These are phyloP conservation scores for Diogma glabrata DNA, from an alignment of 2,888 invertebrate genomes.

Conservation along the genomic window DNA sequence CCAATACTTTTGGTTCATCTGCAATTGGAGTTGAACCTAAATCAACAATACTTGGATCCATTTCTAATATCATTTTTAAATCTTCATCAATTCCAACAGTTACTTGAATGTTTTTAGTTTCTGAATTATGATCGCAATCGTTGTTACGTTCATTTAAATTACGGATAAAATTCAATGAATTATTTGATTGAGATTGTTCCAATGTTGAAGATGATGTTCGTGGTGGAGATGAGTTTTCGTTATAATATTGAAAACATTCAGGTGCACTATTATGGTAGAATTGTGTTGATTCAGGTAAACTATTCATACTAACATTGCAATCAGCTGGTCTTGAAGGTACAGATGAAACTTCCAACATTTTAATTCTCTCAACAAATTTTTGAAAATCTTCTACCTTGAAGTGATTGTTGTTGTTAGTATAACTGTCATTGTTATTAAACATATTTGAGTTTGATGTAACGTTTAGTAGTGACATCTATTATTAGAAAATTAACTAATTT, in stretches of 20 bases:
- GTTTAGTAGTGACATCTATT: too few species aligned
- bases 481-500: too few species aligned
- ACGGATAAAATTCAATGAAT: constrained; percentile 3
- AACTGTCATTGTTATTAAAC: too few species aligned
- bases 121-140: constrained; percentile 1
- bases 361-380: constrained; percentile 26
- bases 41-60: constrained; percentile 49
- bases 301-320: constrained; percentile 6
- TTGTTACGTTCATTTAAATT: constrained; percentile 4
- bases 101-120: constrained; percentile 34
- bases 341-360: constrained; percentile 25
- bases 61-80: constrained; percentile 47
- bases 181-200: constrained; percentile 1
- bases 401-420: too few species aligned
- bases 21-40: constrained; percentile 26
- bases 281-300: constrained; percentile 1
- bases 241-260: not conserved
- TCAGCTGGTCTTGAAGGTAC: not conserved
- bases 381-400: constrained; percentile 28
- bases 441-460: too few species aligned
- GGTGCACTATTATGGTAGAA: constrained; percentile 8
- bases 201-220: not conserved
- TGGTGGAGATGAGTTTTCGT: too few species aligned
- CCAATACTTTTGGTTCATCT: constrained; percentile 24
- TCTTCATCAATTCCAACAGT: constrained; percentile 47